A percentile compares a stretch with the other conserved stretches of the same genome.
Evolutionary conservation across 2,888 invertebrate species (phyloP).

Genomic region (Sepioteuthis lessoniana): DNA sequence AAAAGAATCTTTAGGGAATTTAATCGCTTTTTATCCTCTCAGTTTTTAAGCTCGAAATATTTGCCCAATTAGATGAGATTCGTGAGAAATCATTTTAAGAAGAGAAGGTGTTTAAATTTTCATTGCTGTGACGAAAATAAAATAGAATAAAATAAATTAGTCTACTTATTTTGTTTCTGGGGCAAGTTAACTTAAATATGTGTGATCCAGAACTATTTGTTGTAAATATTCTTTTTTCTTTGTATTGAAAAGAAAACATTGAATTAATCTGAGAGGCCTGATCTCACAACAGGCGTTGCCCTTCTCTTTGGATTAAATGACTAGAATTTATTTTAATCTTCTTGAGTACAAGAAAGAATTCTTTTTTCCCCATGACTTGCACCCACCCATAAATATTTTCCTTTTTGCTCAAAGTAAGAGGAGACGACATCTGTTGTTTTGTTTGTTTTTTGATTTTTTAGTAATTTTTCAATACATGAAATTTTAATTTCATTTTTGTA

Average conservation of each 20-base stretch:
- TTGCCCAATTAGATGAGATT: not conserved
- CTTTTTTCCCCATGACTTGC: not conserved
- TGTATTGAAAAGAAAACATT: not conserved
- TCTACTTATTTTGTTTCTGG: no score
- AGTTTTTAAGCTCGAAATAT: no score
- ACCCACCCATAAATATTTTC: not conserved
- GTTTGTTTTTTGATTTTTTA: not conserved
- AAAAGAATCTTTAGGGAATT: not conserved
- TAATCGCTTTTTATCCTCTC: not conserved
- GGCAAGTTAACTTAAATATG: not conserved
- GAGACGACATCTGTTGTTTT: not conserved
- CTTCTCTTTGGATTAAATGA: not conserved
- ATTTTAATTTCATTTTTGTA: not conserved
- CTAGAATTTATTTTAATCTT: not conserved
- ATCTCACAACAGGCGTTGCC: not conserved
- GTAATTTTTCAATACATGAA: not conserved
- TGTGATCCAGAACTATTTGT: not conserved
- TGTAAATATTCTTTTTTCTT: not conserved
- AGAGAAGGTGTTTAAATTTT: not conserved
- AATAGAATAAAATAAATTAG: no score
- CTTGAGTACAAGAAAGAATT: not conserved
- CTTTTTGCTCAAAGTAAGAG: not conserved
- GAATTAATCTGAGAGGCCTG: not conserved
- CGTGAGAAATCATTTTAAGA: not conserved
- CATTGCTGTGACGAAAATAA: not conserved